phyloP scores from a whole-genome alignment of 2,888 invertebrate species.

The Spodoptera exigua region DNA sequence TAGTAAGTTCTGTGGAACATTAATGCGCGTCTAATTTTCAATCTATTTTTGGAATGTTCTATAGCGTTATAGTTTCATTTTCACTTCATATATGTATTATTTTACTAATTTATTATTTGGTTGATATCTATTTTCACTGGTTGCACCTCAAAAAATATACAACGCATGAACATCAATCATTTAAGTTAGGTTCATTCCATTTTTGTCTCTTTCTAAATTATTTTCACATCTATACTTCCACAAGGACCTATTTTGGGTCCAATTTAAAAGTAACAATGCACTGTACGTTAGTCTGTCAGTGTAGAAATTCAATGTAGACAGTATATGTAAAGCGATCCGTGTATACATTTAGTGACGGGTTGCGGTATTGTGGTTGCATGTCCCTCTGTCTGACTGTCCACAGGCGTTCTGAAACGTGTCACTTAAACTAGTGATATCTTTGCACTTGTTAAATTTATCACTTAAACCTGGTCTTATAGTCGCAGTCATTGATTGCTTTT shows the following conservation, averaged over 20 bases:
- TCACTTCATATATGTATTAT: too few species aligned
- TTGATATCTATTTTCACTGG: too few species aligned
- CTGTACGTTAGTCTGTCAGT: neutral
- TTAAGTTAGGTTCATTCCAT: too few species aligned
- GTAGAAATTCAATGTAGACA: neutral
- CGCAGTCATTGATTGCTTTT: too few species aligned
- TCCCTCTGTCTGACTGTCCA: conserved; percentile 1
- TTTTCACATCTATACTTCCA: neutral
- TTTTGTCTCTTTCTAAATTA: too few species aligned
- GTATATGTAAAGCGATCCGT: conserved; percentile 17
- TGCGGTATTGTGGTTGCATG: conserved; percentile 24
- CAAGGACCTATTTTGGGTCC: conserved; percentile 1
- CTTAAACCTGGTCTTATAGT: neutral
- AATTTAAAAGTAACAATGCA: neutral
- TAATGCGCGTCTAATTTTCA: too few species aligned
- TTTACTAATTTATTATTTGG: too few species aligned
- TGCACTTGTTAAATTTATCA: conserved; percentile 1
- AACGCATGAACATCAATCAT: too few species aligned
- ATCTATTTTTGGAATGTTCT: too few species aligned
- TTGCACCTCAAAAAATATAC: too few species aligned
- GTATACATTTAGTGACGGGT: conserved; percentile 31
- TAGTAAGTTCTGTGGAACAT: too few species aligned
- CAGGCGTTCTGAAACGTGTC: conserved; percentile 11
- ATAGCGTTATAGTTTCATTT: too few species aligned
- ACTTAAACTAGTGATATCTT: conserved; percentile 9